Evolutionary conservation across 2,113 vertebrate genomes (phyloP), one percentile per base, ranked within the genome.

Genomic region (Melanotaenia duboulayi): DNA sequence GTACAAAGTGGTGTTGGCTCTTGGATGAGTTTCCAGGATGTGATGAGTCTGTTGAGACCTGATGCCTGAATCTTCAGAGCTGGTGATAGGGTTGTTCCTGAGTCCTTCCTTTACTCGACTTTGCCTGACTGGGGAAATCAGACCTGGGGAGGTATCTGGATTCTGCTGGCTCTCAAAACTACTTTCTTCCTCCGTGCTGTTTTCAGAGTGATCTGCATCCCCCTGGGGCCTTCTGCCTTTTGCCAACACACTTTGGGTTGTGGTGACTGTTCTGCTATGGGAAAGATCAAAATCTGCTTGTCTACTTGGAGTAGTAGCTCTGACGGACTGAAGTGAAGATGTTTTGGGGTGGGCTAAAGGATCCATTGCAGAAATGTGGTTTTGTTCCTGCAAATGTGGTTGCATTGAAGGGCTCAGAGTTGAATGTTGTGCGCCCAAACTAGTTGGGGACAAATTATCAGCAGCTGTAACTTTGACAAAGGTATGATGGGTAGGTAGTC

Each of bases 1-100:
- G 68, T 96, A 94, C 65, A 95, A 85, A 3, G 93, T 95, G 51
- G 89, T 86, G 2, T 95, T 97, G 71, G 93, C 84, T 86, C 91
- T 89, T 12, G 76, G 76, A 37, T 93, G 92, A 71, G 80, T 91
- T 81, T 94, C 92, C 58, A 48, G 60, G 52, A 82, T 78, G 59
- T 89, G 82, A 13, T 86, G 90, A 65, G 84, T 86, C 24, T 76
- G 46, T 11, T 92, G 78, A 2, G 76, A 58, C 22, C 17, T 19
- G 11, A 60, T 58, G 56, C 0, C 39, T 24, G 69, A 67, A 61
- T 76, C 75, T 51, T 22, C 59, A 49, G 83, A 49, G 76, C 62
- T 84, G 65, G 75, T 35, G 13, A 76, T 89, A 59, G 86, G 63
- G 6, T 75, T 87, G 37, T 89, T 91, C 78, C 88, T 88, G 52